Conservation (phyloP, 2,888 invertebrate species). For the Polydrusus cervinus region DNA sequence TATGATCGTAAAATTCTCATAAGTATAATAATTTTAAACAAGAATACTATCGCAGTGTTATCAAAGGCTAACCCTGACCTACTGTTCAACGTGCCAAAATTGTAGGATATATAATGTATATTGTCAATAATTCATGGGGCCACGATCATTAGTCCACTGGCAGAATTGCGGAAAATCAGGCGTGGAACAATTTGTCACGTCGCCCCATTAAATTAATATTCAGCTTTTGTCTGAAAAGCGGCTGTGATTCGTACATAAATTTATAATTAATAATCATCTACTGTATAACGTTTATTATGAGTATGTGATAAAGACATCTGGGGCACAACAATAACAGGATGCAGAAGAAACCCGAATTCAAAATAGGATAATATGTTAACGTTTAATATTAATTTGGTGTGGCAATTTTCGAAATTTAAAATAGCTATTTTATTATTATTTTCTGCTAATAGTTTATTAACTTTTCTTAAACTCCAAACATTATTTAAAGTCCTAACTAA, state of each 20-base stretch:
- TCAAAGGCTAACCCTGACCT: conserved; percentile 39
- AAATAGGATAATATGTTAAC: too few relatives aligned
- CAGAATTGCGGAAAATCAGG: conserved; percentile 48
- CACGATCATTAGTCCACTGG: conserved; percentile 40
- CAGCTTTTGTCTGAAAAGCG: conserved; percentile 40
- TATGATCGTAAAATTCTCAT: too few relatives aligned
- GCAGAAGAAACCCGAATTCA: not conserved
- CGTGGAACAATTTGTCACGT: conserved; percentile 48
- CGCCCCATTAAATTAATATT: conserved; percentile 45
- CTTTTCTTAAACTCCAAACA: too few relatives aligned
- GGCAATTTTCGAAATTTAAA: not conserved
- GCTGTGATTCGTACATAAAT: conserved; percentile 32
- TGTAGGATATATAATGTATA: conserved; percentile 42
- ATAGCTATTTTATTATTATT: too few relatives aligned
- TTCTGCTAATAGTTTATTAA: too few relatives aligned
- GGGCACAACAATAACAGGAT: not conserved
- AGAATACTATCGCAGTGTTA: not conserved
- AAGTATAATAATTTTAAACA: not conserved
- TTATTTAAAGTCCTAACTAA: too few relatives aligned
- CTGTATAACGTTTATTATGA: conserved; percentile 20
- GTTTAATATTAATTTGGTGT: not conserved
- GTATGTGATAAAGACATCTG: conserved; percentile 22
- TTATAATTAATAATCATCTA: conserved; percentile 25
- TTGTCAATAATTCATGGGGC: conserved; percentile 46
- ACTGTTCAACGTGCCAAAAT: conserved; percentile 26